Percentiles rank a stretch among this genome's conserved stretches.
Conservation (phyloP, 2,888 invertebrate species). For the Adelognathus sp. region DNA sequence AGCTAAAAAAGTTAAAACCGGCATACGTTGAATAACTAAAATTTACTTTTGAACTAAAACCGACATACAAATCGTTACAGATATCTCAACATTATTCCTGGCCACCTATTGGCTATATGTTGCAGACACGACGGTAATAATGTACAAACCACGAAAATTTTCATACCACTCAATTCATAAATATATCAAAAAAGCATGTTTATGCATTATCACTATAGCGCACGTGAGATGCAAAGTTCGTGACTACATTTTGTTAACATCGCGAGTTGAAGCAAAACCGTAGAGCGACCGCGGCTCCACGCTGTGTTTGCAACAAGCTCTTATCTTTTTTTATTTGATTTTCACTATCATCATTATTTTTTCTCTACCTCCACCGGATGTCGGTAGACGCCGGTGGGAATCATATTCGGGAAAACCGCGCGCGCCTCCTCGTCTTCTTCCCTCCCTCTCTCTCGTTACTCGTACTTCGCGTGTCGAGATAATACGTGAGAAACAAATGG, state of each 20-base stretch:
- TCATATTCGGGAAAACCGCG: slow-evolving; percentile 49
- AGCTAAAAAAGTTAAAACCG: too few species aligned
- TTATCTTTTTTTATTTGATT: neutral
- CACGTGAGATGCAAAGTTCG: neutral
- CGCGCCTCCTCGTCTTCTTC: neutral
- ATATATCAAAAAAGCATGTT: neutral
- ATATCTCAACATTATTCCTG: too few species aligned
- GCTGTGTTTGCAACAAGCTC: slow-evolving; percentile 3
- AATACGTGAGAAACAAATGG: slow-evolving; percentile 57
- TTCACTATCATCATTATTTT: neutral
- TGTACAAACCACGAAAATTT: neutral
- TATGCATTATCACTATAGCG: neutral
- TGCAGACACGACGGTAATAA: too few species aligned
- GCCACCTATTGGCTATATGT: too few species aligned
- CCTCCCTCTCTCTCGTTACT: neutral
- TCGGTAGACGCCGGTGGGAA: slow-evolving; percentile 36
- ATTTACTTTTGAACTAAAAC: too few species aligned
- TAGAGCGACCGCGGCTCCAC: neutral
- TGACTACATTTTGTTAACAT: slow-evolving; percentile 18
- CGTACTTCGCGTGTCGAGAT: slow-evolving; percentile 2
- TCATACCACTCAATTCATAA: neutral
- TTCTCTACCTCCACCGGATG: slow-evolving; percentile 35
- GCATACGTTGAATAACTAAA: too few species aligned
- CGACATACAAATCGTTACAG: too few species aligned
- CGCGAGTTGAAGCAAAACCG: neutral